Base-by-base conservation (phyloP, 1,140 invertebrate genomes). In the Lordiphosa mommai region DNA sequence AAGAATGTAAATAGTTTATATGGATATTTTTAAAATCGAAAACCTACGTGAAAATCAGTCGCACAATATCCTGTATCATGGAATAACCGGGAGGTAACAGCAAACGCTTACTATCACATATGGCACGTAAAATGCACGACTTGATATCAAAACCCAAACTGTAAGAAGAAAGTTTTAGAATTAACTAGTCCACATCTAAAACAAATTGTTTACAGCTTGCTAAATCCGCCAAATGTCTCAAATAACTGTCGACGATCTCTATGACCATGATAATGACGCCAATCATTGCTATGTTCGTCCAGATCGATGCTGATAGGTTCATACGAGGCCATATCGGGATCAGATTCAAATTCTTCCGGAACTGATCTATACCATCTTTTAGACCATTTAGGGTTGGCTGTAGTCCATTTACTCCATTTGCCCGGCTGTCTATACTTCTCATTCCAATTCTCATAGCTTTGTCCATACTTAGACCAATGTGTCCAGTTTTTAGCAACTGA, bases 161-260 rank as follows among this genome's bases (percentile, higher is more conserved):
- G 23, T 3, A 61, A 36, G 16, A 7, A 8, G 9, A 49, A 13
- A 5, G 0, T 0, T 6, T n/a, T 2, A 10, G 1, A 12, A 27
- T 1, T 7, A 8, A 4, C 8, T 13, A 17, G 0, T 2, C 4
- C 16, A 30, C 4, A 7, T 33, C 0, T 12, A 14, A 2, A 13
- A 17, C 1, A 1, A 0, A 14, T 5, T 4, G 6, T 44, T 46
- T 52, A 88, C 86, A 87, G 53, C n/a, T 76, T 72, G n/a, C 64
- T 59, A 6, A 88, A 79, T 2, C 76, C 76, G 4, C 65, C 61
- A 12, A 87, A 72, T 5, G 79, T 69, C 32, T 87, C 69, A 8
- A 84, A 88, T 1, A 88, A 20, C 23, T 88, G 86, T 2, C 86
- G 59, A 1, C 86, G 85, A 66, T 88, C 86, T 0, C 86, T 61